A percentile compares a stretch with the other conserved stretches of the same genome.
phyloP scores from a whole-genome alignment of 2,113 vertebrate species.

The Poecile atricapillus region DNA sequence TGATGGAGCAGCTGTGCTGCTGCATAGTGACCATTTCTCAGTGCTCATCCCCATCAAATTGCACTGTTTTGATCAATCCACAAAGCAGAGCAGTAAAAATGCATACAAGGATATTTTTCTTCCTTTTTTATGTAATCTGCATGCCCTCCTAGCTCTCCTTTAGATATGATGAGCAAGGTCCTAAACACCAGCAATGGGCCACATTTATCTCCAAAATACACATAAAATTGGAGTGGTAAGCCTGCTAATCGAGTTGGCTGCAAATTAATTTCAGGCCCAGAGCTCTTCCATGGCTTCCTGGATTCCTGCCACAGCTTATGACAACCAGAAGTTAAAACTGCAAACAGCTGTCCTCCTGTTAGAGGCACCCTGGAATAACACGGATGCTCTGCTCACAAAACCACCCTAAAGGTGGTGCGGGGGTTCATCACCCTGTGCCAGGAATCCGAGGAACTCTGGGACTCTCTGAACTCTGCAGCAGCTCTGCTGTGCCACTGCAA shows the following conservation, averaged over 20 bases:
- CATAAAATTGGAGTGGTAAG: neutral
- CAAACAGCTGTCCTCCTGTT: neutral
- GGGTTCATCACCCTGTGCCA: neutral
- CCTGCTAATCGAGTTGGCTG: neutral
- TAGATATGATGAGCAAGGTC: neutral
- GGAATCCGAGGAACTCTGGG: slow-evolving; percentile 10
- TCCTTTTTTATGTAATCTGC: neutral
- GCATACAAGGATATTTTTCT: neutral
- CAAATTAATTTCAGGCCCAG: neutral
- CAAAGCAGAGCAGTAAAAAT: neutral
- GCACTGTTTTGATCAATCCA: neutral
- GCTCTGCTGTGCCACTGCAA: neutral
- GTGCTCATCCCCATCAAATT: neutral
- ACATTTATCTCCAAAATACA: neutral
- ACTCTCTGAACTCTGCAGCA: neutral
- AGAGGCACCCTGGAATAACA: neutral
- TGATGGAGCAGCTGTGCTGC: neutral
- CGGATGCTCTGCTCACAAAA: neutral
- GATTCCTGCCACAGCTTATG: neutral
- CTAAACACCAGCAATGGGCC: neutral
- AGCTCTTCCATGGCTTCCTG: neutral
- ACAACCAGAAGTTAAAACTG: slow-evolving; percentile 6
- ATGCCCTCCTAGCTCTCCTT: neutral
- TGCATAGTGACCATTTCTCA: neutral
- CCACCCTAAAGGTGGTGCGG: neutral